A percentile compares a stretch with the other conserved stretches of the same genome.
Evolutionary conservation across 1,140 invertebrate genomes (phyloP).

Genomic region (Anagrus nilaparvatae): DNA sequence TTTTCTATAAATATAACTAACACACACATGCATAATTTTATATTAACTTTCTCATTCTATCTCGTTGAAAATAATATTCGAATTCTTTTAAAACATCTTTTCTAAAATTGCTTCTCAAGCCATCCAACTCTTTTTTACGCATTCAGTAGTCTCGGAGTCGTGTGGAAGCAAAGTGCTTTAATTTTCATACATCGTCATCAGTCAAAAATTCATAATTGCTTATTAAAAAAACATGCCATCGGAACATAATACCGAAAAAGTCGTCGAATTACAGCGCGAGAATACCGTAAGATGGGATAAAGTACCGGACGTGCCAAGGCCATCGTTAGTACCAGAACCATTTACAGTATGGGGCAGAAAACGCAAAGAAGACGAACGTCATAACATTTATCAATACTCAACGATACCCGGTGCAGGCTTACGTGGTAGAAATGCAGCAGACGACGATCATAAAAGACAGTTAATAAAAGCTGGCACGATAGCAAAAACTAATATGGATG

Average conservation of each 20-base stretch:
- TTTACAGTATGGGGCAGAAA: conserved; percentile 67
- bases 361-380: conserved; percentile 35
- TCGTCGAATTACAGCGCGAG: neutral
- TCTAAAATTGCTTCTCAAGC: conserved; percentile 2
- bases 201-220: conserved; percentile 7
- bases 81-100: conserved; percentile 3
- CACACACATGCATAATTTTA: conserved; percentile 3
- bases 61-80: conserved; percentile 3
- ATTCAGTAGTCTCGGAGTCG: conserved; percentile 25
- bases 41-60: conserved; percentile 1
- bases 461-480: conserved; percentile 35
- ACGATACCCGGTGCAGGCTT: conserved; percentile 33
- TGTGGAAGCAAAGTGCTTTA: conserved; percentile 36
- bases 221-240: conserved; percentile 56
- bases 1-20: conserved; percentile 7
- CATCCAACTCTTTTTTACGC: conserved; percentile 3
- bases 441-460: conserved; percentile 35
- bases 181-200: too few relatives aligned
- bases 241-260: neutral
- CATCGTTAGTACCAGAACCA: conserved; percentile 68
- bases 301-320: conserved; percentile 70
- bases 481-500: conserved; percentile 34
- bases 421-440: conserved; percentile 32
- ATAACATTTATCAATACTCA: conserved; percentile 38
- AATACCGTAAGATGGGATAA: conserved; percentile 69